Base-by-base conservation (phyloP, 2,888 invertebrate species). In the Axea sp. region DNA sequence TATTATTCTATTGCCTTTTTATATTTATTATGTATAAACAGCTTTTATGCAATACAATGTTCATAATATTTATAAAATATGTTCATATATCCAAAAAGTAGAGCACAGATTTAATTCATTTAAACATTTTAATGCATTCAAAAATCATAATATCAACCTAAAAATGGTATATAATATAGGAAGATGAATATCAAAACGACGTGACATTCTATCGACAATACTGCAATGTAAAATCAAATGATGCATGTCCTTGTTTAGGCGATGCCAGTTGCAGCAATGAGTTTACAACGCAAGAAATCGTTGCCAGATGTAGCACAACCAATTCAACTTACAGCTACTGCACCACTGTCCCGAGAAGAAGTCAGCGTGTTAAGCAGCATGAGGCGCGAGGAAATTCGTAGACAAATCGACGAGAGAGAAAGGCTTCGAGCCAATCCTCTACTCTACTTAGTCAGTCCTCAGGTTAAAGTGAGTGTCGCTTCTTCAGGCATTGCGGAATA, bases 361-460 rank as follows among this genome's bases (percentile, higher is more conserved):
- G 97, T 97, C 47, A 96, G 97, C 77, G 93, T 94, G 76, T 91
- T 99, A 84, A 97, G 97, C 83, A 96, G 96, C 76, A 95, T 96
- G 80, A 92, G 98, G 77, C 92, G 99, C 79, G 98, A 98, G 89
- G 98, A 98, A 88, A 92, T 98, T 80, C 93, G 98, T 84, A 92
- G 96, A 81, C 94, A 96, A 90, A 92, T 93, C 84, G 96, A 97
- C 88, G 96, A 96, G 89, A 92, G 94, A 78, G 97, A 98, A 89
- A 92, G 96, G 88, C 92, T 97, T 81, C 92, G 96, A 88, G 96
- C 96, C 86, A 98, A 98, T 90, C 98, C 98, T 83, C 91, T 98
- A 84, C 92, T 98, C 83, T 97, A 97, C 89, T 91, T 98, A 89
- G 94, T 96, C 92, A 97, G 96, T 94, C 98, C 98, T 86, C 95